A percentile compares a stretch with the other conserved stretches of the same genome.
phyloP scores from a whole-genome alignment of 2,888 invertebrate species.

The Diarsia rubi region DNA sequence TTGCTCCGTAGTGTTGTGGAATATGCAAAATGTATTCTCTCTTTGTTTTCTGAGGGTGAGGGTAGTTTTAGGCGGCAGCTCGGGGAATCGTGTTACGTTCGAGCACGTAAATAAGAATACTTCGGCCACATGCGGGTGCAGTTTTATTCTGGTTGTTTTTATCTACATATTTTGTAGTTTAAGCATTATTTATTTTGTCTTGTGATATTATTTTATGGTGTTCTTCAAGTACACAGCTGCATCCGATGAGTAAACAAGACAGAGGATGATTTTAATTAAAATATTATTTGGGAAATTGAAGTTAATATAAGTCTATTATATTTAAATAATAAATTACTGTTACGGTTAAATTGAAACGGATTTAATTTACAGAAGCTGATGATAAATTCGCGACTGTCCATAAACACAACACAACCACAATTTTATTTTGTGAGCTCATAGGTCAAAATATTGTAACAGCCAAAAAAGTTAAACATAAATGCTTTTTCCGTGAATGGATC shows the following conservation, averaged over 20 bases:
- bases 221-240: neutral
- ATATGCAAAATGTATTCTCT: conserved; percentile 47
- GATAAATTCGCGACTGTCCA: neutral
- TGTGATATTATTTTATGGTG: conserved; percentile 6
- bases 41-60: conserved; percentile 54
- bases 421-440: conserved; percentile 2
- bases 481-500: neutral
- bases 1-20: conserved; percentile 33
- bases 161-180: conserved; percentile 35
- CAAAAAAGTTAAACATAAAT: neutral
- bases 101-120: conserved; percentile 58
- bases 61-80: conserved; percentile 53
- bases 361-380: conserved; percentile 9
- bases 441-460: conserved; percentile 1
- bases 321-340: neutral
- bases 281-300: neutral
- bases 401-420: neutral
- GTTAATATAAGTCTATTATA: neutral
- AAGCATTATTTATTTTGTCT: conserved; percentile 10
- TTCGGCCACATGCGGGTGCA: conserved; percentile 36
- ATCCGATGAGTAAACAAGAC: neutral
- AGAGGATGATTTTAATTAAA: neutral
- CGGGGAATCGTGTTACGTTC: conserved; percentile 50
- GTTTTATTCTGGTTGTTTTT: conserved; percentile 50
- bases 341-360: neutral